Base-by-base conservation (phyloP, 2,797 vertebrate species). In the Phalanger gymnotis region DNA sequence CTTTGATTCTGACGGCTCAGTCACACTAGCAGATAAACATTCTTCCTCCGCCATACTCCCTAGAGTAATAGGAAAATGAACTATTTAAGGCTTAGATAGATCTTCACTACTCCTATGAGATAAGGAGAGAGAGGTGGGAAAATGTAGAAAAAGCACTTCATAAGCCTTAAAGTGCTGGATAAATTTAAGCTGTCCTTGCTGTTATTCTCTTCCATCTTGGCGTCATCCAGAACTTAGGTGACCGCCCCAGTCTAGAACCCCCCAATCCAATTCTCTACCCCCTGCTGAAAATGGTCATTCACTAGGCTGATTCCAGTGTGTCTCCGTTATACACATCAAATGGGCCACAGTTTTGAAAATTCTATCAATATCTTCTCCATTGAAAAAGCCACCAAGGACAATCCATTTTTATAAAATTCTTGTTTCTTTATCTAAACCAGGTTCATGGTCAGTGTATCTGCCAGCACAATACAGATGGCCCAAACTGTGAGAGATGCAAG, bases 361-460 rank as follows among this genome's bases (percentile, higher is more conserved):
- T 25, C n/a, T n/a, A n/a, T n/a, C 2, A 5, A 25, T 47, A 30
- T 57, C 30, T 54, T 91, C 90, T 92, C 66, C 91, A 47, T 25
- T 30, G 95, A 81, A 55, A 90, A 22, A 0, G 0, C 52, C 66
- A 92, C 53, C 90, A 53, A 51, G 51, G 53, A 34, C 13, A 54
- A 73, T 53, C 55, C 19, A 30, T 30, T 31, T 89, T 52, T 91
- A 40, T 66, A 51, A 51, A 2, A 13, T 34, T 16, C 5, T 87
- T 54, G 3, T 34, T 91, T 51, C n/a, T 94, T 73, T 61, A 16
- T 7, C 3, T 2, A 0, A 61, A 94, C 6, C 98, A 99, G 99
- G 99, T 99, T 93, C 99, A 99, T 0, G 99, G 99, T 27, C 98
- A 90, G 57, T 99, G 99, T 96, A 92, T 99, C 92, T 99, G 99